These are phyloP conservation scores for Fragum sueziense DNA, from an alignment of 2,888 invertebrate species.

Conservation along the genomic window DNA sequence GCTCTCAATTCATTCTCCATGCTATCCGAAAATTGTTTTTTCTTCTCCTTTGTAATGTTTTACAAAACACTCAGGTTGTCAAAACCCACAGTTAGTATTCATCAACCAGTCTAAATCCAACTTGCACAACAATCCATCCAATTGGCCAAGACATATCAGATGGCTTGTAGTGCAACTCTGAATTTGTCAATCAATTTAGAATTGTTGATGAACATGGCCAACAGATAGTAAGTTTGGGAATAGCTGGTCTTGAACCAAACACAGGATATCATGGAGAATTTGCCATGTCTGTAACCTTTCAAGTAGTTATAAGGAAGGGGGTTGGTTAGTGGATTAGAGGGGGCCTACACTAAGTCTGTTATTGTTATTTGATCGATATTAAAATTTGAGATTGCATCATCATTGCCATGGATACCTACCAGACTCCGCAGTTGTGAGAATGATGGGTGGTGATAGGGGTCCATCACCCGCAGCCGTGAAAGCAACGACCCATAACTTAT, in stretches of 20 bases:
- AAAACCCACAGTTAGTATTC: no score
- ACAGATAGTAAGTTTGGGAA: no score
- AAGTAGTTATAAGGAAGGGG: neutral
- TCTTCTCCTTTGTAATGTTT: no score
- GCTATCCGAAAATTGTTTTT: no score
- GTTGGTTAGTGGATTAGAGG: conserved; percentile 10
- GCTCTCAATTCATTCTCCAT: neutral
- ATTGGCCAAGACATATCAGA: no score
- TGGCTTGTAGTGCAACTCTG: no score
- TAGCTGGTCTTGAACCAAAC: no score
- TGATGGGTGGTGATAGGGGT: conserved; percentile 94
- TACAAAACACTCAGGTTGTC: neutral
- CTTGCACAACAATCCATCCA: no score
- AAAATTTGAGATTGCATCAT: conserved; percentile 22
- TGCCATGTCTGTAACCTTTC: neutral
- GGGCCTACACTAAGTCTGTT: conserved; percentile 13
- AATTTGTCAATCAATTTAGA: no score
- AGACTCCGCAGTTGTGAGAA: conserved; percentile 98
- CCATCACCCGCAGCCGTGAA: conserved; percentile 98
- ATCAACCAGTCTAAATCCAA: no score
- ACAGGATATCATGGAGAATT: neutral
- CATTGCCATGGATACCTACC: conserved; percentile 88
- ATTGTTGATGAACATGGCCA: no score
- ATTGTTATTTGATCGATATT: conserved; percentile 2
- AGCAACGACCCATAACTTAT: conserved; percentile 97